A percentile compares a stretch with the other conserved stretches of the same genome.
Evolutionary conservation across 2,888 invertebrate species (phyloP).

Genomic region (Autographa gamma): DNA sequence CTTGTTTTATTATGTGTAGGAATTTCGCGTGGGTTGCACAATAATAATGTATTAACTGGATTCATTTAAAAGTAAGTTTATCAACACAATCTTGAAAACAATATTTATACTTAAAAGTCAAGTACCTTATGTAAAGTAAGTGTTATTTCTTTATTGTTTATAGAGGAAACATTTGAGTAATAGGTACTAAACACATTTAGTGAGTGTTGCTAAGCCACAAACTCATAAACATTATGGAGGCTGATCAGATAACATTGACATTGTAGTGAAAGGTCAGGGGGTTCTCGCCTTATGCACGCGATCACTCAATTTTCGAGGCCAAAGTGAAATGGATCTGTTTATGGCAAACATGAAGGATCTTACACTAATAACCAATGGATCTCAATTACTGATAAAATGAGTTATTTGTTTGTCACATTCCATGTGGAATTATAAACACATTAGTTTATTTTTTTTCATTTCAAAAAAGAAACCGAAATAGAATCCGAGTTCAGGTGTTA

Average conservation of each 20-base stretch:
- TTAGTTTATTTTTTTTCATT: no score
- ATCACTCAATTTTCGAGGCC: slow-evolving; percentile 75
- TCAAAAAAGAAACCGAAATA: background rate
- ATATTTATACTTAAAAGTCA: no score
- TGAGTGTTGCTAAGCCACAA: slow-evolving; percentile 47
- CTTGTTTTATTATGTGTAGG: background rate
- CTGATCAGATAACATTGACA: slow-evolving; percentile 76
- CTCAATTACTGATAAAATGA: slow-evolving; percentile 19
- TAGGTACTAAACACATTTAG: slow-evolving; percentile 31
- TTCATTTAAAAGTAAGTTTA: background rate
- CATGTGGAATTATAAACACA: background rate
- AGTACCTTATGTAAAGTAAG: background rate
- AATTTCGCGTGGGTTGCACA: background rate
- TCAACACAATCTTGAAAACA: background rate
- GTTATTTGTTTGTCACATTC: slow-evolving; percentile 5
- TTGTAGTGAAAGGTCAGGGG: slow-evolving; percentile 70
- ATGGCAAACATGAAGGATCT: slow-evolving; percentile 40
- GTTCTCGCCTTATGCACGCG: slow-evolving; percentile 73
- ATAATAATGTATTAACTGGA: background rate
- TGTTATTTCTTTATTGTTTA: background rate
- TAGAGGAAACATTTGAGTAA: slow-evolving; percentile 19
- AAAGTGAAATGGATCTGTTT: slow-evolving; percentile 46
- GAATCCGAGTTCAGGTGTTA: no score
- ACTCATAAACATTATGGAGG: slow-evolving; percentile 59
- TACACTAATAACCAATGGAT: slow-evolving; percentile 29